Percentiles rank a stretch among this genome's conserved stretches.
These are phyloP conservation scores for Thermophis baileyi DNA, from an alignment of 2,113 vertebrate species.

Conservation along the genomic window DNA sequence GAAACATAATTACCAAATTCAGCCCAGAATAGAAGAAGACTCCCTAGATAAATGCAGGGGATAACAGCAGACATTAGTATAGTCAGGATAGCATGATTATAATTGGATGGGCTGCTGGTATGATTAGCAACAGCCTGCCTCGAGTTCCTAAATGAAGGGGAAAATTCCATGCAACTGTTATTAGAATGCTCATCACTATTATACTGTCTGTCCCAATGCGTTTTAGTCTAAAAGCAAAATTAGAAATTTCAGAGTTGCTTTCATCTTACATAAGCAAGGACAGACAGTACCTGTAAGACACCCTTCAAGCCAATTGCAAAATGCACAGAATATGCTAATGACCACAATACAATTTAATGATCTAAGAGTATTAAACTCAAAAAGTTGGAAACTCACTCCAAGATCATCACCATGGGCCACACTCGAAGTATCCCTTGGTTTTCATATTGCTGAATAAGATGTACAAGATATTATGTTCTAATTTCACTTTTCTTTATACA, in stretches of 20 bases:
- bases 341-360: background rate
- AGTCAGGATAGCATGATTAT: background rate
- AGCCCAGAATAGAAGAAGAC: background rate
- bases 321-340: constrained; percentile 7
- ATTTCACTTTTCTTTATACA: background rate
- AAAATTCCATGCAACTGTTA: background rate
- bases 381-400: background rate
- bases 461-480: background rate
- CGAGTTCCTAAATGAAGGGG: background rate
- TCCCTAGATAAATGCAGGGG: background rate
- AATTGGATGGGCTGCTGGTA: background rate
- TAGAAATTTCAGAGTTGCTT: constrained; percentile 3
- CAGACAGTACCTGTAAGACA: background rate
- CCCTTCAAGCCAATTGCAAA: background rate
- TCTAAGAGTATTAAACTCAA: background rate
- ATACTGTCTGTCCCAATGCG: background rate
- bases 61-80: background rate
- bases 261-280: constrained; percentile 16
- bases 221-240: constrained; percentile 15
- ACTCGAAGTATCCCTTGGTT: background rate
- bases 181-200: background rate
- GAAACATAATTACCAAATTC: background rate
- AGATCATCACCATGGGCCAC: background rate
- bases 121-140: background rate
- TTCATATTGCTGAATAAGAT: background rate